Evolutionary conservation across 2,113 vertebrate genomes (phyloP), one percentile per base, ranked within the genome.

Genomic region (Accipiter virgatus): DNA sequence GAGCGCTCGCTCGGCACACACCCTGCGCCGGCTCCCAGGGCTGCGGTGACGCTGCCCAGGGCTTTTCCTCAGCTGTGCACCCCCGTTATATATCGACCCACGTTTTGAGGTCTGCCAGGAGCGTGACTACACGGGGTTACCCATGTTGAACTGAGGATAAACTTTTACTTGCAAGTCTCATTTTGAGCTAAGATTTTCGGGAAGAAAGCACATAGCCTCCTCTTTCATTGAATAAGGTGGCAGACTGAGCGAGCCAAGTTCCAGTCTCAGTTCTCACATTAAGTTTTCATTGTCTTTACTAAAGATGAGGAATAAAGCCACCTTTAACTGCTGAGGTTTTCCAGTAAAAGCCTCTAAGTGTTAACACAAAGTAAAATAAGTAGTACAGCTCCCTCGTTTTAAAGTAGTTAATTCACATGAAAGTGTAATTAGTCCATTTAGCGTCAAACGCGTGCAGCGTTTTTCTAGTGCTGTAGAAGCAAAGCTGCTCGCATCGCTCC

Each of bases 91-190:
- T 14, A 10, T 4, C 6, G 1, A 16, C 11, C 34, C 1, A 3
- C 1, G 3, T 26, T 17, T 19, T 1, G 11, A 7, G 45, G 36
- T 16, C 45, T 17, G 27, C 3, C 7, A 12, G 65, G 21, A 10
- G 4, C 2, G 20, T 6, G 34, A 9, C 3, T 3, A 2, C 17
- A 7, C 1, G 3, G 63, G 20, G 23, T 27, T 25, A 4, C 66
- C 55, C 5, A 5, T 4, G 2, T 9, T 18, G 15, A 13, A 5
- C 29, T 0, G 23, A 5, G 48, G 23, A 7, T 5, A 6, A 16
- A 4, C 47, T 43, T 2, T 1, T 5, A 0, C 43, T 22, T 1
- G 0, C 0, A 0, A 8, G 42, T 1, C 36, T 32, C 0, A 1
- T 19, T 68, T 5, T 3, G 75, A 68, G 86, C 52, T 25, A 5